These are phyloP conservation scores for Drosophila koepferae DNA, from an alignment of 2,888 invertebrate genomes.

Conservation along the genomic window DNA sequence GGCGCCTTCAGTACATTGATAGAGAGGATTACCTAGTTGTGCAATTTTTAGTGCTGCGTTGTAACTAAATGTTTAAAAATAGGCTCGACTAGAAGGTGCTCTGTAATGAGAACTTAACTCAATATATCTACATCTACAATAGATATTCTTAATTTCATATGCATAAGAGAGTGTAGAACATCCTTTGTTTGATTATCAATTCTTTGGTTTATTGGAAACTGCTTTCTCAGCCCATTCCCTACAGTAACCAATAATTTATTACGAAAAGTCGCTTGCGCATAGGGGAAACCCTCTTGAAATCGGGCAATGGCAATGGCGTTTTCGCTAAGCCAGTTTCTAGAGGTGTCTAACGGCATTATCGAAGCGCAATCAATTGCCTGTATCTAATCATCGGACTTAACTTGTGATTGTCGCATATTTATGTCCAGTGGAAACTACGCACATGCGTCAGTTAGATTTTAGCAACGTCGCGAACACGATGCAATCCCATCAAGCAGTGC, in stretches of 20 bases:
- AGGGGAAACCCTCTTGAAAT: slow-evolving; percentile 7
- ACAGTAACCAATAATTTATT: neutral
- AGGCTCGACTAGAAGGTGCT: neutral
- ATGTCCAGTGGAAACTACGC: slow-evolving; percentile 23
- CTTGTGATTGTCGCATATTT: slow-evolving; percentile 38
- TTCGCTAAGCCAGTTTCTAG: neutral
- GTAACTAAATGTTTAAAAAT: neutral
- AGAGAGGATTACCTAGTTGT: neutral
- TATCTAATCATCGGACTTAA: slow-evolving; percentile 46
- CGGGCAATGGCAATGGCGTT: neutral
- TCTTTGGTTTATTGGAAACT: neutral
- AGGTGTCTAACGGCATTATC: slow-evolving; percentile 29
- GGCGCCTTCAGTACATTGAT: neutral
- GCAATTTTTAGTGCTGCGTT: neutral
- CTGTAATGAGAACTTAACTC: neutral
- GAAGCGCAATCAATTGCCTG: slow-evolving; percentile 38
- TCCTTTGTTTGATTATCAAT: no score
- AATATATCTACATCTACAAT: no score
- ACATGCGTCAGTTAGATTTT: slow-evolving; percentile 33
- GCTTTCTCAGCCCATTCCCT: neutral
- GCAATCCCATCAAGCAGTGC: slow-evolving; percentile 25
- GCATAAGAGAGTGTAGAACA: no score
- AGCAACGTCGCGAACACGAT: slow-evolving; percentile 53
- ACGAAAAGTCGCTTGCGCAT: neutral
- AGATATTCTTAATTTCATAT: no score